These are phyloP conservation scores for Cacoxenus indagator DNA, from an alignment of 2,888 invertebrate species.

Conservation along the genomic window DNA sequence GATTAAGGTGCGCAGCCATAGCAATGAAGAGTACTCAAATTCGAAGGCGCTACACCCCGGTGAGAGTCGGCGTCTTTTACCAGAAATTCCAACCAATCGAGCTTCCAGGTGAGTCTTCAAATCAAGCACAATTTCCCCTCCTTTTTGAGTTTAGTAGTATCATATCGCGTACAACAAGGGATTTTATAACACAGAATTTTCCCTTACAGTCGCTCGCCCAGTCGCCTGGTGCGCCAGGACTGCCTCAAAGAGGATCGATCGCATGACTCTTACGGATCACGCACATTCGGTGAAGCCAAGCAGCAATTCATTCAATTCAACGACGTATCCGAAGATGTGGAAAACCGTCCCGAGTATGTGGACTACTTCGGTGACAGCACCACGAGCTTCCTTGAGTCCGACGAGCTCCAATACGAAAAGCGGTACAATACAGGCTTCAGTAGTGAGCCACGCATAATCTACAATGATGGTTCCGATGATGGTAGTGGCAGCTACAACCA, in stretches of 20 bases:
- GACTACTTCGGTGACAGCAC: constrained; percentile 65
- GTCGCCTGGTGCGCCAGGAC: constrained; percentile 67
- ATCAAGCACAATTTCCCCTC: not conserved
- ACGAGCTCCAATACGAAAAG: constrained; percentile 68
- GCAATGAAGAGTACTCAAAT: constrained; percentile 70
- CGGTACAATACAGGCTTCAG: constrained; percentile 64
- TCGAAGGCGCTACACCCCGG: constrained; percentile 50
- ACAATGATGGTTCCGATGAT: constrained; percentile 64
- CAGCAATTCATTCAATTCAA: constrained; percentile 66
- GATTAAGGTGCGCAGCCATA: constrained; percentile 70
- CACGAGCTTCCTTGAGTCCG: constrained; percentile 64
- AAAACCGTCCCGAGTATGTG: constrained; percentile 58
- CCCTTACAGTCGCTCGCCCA: constrained; percentile 60
- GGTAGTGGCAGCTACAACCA: constrained; percentile 42
- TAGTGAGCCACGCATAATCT: constrained; percentile 68
- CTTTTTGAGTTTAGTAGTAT: not conserved
- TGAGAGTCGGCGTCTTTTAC: constrained; percentile 65
- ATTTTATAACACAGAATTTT: not conserved
- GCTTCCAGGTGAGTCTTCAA: constrained; percentile 44
- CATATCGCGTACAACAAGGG: not conserved
- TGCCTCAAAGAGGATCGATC: constrained; percentile 65
- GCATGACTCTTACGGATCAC: constrained; percentile 41
- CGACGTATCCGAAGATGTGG: constrained; percentile 64
- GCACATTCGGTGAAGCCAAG: constrained; percentile 69
- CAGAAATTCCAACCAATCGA: constrained; percentile 65